A percentile compares a stretch with the other conserved stretches of the same genome.
Conservation (phyloP, 2,113 vertebrate genomes). For the Turdus rufiventris region DNA sequence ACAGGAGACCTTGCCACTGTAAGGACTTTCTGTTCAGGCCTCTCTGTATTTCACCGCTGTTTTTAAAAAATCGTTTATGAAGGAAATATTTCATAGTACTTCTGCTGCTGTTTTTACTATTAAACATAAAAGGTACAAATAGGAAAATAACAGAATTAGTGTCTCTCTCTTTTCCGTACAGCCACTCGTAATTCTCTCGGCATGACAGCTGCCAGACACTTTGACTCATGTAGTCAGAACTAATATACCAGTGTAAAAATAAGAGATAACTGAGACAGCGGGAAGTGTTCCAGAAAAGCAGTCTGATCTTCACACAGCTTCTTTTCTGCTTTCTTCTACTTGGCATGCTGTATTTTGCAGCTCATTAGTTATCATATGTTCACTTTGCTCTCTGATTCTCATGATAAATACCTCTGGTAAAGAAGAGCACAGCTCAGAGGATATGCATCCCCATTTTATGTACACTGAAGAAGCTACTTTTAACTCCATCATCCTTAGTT, state of each 20-base stretch:
- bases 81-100: neutral
- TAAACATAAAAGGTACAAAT: neutral
- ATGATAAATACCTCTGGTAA: neutral
- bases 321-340: slow-evolving; percentile 37
- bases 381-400: neutral
- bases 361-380: slow-evolving; percentile 21
- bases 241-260: neutral
- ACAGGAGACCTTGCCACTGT: neutral
- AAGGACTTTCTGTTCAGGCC: neutral
- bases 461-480: neutral
- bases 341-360: slow-evolving; percentile 36
- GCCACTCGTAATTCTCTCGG: neutral
- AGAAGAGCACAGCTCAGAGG: neutral
- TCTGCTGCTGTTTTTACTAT: neutral
- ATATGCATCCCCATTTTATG: neutral
- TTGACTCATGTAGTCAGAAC: slow-evolving; percentile 4
- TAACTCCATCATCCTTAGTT: neutral
- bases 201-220: neutral
- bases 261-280: slow-evolving; percentile 23
- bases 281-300: slow-evolving; percentile 25
- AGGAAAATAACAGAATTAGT: neutral
- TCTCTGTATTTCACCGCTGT: neutral
- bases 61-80: neutral
- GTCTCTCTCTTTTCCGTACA: neutral
- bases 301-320: slow-evolving; percentile 39